Evolutionary conservation across 1,140 invertebrate genomes (phyloP).

Genomic region (Drosophila santomea): DNA sequence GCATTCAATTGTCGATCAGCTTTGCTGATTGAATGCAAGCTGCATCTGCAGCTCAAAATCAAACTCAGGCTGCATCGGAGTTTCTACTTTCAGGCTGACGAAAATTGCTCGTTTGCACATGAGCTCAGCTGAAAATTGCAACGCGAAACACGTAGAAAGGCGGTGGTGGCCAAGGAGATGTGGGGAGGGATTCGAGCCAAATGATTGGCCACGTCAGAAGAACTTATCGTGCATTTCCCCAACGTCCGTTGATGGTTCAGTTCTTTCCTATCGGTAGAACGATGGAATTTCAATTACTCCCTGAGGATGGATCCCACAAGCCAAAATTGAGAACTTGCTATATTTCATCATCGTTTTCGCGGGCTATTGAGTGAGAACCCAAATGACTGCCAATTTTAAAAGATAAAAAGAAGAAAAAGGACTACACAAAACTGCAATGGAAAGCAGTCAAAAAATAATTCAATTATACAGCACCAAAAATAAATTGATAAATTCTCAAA

Average conservation of each 20-base stretch:
- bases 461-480: constrained; percentile 24
- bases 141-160: constrained; percentile 72
- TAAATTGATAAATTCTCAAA: constrained; percentile 32
- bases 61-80: constrained; percentile 11
- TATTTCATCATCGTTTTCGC: constrained; percentile 2
- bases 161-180: background rate
- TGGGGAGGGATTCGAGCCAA: constrained; percentile 26
- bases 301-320: constrained; percentile 5
- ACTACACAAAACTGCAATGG: background rate
- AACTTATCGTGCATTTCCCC: constrained; percentile 71
- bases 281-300: constrained; percentile 69
- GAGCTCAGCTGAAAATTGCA: constrained; percentile 80
- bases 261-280: constrained; percentile 49
- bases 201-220: constrained; percentile 78
- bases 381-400: background rate
- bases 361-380: background rate
- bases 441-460: background rate
- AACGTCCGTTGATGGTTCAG: constrained; percentile 32
- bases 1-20: constrained; percentile 71
- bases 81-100: constrained; percentile 39
- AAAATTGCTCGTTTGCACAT: constrained; percentile 75
- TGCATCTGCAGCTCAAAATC: constrained; percentile 39
- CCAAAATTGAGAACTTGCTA: constrained; percentile 6
- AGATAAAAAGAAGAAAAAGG: background rate
- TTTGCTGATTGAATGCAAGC: constrained; percentile 70